phyloP scores from a whole-genome alignment of 2,888 invertebrate species.

The Panorpa germanica region DNA sequence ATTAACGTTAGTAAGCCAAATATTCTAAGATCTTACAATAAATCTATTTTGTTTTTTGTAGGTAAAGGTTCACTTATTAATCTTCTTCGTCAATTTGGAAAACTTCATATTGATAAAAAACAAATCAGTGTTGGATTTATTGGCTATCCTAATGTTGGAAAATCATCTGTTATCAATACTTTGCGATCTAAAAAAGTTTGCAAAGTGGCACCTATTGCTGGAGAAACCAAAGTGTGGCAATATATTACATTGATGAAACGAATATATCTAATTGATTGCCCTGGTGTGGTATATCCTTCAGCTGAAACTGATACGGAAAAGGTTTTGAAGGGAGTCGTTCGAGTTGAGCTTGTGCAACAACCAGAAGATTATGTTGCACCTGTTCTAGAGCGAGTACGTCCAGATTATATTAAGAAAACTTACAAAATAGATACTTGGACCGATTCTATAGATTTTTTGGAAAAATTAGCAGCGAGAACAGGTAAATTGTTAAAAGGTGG shows the following conservation, averaged over 20 bases:
- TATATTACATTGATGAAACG: conserved; percentile 95
- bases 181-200: conserved; percentile 93
- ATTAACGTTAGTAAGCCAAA: no score
- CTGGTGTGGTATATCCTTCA: conserved; percentile 94
- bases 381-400: conserved; percentile 71
- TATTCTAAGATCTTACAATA: no score
- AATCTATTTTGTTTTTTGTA: no score
- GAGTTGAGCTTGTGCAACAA: conserved; percentile 82
- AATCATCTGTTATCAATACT: conserved; percentile 96
- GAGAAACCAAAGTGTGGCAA: conserved; percentile 97
- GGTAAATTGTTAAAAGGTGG: conserved; percentile 92
- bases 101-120: conserved; percentile 88
- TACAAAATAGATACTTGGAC: conserved; percentile 75
- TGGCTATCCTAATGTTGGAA: conserved; percentile 98
- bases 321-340: conserved; percentile 92
- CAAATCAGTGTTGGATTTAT: conserved; percentile 98
- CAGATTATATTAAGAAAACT: conserved; percentile 76
- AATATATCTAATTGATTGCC: conserved; percentile 96
- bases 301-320: conserved; percentile 90
- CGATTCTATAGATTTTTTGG: conserved; percentile 72
- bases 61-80: conserved; percentile 93
- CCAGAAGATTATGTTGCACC: conserved; percentile 89
- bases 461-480: conserved; percentile 66
- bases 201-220: conserved; percentile 96
- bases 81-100: conserved; percentile 84